phyloP scores from a whole-genome alignment of 2,113 vertebrate genomes.

The Phycodurus eques region DNA sequence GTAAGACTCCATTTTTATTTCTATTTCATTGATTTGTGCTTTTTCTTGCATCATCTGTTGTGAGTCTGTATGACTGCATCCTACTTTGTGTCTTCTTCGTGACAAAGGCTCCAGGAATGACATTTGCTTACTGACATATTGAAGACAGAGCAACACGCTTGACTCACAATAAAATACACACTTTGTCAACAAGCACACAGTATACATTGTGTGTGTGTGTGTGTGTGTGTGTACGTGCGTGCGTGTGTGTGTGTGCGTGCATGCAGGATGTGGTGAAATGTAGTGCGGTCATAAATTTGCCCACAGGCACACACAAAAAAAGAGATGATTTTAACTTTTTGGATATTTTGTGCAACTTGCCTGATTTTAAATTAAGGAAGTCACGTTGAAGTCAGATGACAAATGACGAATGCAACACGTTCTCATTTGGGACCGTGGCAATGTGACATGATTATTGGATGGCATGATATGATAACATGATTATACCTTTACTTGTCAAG shows the following conservation, averaged over 20 bases:
- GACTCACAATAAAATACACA: not conserved
- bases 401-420: not conserved
- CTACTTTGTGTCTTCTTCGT: too few relatives aligned
- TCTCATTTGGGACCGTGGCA: not conserved
- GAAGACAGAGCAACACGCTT: too few relatives aligned
- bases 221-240: not conserved
- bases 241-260: not conserved
- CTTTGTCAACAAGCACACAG: not conserved
- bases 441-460: not conserved
- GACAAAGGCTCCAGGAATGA: too few relatives aligned
- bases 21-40: too few relatives aligned
- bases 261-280: slow-evolving; percentile 3
- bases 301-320: not conserved
- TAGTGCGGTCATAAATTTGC: not conserved
- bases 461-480: not conserved
- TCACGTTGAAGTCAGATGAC: slow-evolving; percentile 5
- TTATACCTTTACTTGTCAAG: not conserved
- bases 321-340: not conserved
- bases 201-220: not conserved
- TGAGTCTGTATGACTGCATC: too few relatives aligned
- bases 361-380: not conserved
- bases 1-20: too few relatives aligned
- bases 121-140: too few relatives aligned
- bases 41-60: too few relatives aligned
- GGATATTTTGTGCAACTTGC: not conserved